Percentiles rank a stretch among this genome's conserved stretches.
These are phyloP conservation scores for Rhinopithecus roxellana DNA, from an alignment of 2,113 vertebrate genomes.

Conservation along the genomic window DNA sequence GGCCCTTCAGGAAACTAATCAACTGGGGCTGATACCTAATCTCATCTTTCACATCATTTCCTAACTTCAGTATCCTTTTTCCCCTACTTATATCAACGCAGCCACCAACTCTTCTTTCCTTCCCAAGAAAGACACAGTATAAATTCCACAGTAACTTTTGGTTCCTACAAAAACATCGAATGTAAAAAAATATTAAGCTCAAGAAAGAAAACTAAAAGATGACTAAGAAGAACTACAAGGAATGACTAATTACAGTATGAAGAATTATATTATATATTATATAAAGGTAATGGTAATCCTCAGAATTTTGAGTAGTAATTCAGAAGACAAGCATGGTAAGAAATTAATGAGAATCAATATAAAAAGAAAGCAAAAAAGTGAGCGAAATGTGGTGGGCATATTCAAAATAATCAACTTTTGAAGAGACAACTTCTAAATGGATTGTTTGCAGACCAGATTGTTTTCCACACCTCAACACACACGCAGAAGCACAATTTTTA, in stretches of 20 bases:
- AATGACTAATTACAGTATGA: background rate
- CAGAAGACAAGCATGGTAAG: background rate
- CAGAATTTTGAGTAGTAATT: background rate
- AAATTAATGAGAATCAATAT: background rate
- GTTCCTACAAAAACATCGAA: background rate
- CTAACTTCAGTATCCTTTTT: background rate
- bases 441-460: background rate
- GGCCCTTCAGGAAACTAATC: background rate
- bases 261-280: background rate
- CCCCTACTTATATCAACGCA: background rate
- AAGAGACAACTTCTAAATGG: background rate
- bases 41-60: background rate
- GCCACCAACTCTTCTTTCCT: background rate
- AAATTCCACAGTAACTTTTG: background rate
- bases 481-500: background rate
- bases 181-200: background rate
- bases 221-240: background rate
- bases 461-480: background rate
- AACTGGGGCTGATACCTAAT: background rate
- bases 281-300: background rate
- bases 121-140: background rate
- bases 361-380: background rate
- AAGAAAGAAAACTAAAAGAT: background rate
- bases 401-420: slow-evolving; percentile 37
- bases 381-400: background rate